Evolutionary conservation across 2,113 vertebrate species (phyloP), one percentile per base, ranked within the genome.

Genomic region (Phylloscopus trochiloides): DNA sequence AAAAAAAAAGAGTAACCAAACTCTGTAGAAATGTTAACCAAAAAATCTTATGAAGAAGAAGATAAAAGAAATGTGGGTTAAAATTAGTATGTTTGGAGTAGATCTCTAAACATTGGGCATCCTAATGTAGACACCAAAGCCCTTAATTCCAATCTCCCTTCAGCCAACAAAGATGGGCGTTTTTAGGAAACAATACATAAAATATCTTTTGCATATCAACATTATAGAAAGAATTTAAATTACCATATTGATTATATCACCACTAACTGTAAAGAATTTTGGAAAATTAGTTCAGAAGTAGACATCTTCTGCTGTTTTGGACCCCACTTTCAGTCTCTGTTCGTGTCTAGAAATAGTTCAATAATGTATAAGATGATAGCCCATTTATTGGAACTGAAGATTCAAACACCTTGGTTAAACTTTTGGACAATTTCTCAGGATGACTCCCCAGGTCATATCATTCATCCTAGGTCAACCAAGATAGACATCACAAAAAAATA

Each of bases 401-500:
- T 91, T 51, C 40, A 68, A 71, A 43, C 12, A 24, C 20, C 4
- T 7, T 47, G 8, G 14, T 77, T 87, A 87, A 87, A 55, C 5
- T 12, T 67, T 88, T 62, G 20, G 59, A 28, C 12, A 54, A 0
- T 50, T 83, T 95, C 20, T 72, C 28, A 65, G 38, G 10, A 66
- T 61, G 28, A 71, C 9, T 85, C 36, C 10, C 2, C 32, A 70
- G 10, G 10, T 43, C 26, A 67, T 19, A 14, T 62, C 52, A 51
- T 10, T 62, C 29, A 63, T 67, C 22, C 11, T 31, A 51, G 21
- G 43, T 47, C 43, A 88, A 32, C 12, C 31, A 79, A 71, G 7
- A 52, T 3, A 93, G 28, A 38, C 12, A 55, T 61, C 8, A 45
- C 0, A 0, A 75, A 63, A 63, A 0, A 4, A 79, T 57, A 86